Base-by-base conservation (phyloP, 2,797 vertebrate genomes). In the Cyclopterus lumpus region DNA sequence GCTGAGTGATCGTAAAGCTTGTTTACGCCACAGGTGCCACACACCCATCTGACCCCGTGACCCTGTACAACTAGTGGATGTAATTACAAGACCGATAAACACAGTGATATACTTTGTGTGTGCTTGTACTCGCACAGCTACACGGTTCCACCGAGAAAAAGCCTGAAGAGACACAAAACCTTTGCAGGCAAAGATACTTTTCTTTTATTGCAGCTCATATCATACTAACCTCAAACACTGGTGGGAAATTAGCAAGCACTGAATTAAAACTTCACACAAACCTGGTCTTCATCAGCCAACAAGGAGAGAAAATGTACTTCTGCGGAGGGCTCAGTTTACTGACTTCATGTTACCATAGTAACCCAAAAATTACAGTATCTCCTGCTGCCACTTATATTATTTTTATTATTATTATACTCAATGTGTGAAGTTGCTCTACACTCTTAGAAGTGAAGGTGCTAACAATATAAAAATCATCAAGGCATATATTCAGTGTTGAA, bases 21-120 rank as follows among this genome's bases (percentile, higher is more conserved):
- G 88, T 90, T 90, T 88, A 84, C 85, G 89, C 83, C 77, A 66
- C 81, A 85, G 86, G 82, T 83, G 74, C 83, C 80, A 75, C 84
- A 86, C 74, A 86, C 88, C 69, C 73, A 68, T 83, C 86, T 85
- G 89, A 91, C 88, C 87, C 77, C 30, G 26, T 58, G 82, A 83
- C 83, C 80, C 71, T 10, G 24, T 86, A 55, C 82, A 72, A 62
- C 77, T 54, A 67, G 73, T 75, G 81, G 81, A 80, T 80, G 67
- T 85, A 90, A 90, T 92, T 88, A 91, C 85, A 86, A 80, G 71
- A 80, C 64, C 64, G 85, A 87, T 82, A 81, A 85, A 79, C 72
- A 71, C 67, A 66, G 76, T 40, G 58, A 82, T 75, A 14, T 40
- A 51, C 51, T 49, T 32, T 57, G 71, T 77, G 65, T 42, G 78